Evolutionary conservation across 2,797 vertebrate genomes (phyloP).

Genomic region (Neomorphus geoffroyi): DNA sequence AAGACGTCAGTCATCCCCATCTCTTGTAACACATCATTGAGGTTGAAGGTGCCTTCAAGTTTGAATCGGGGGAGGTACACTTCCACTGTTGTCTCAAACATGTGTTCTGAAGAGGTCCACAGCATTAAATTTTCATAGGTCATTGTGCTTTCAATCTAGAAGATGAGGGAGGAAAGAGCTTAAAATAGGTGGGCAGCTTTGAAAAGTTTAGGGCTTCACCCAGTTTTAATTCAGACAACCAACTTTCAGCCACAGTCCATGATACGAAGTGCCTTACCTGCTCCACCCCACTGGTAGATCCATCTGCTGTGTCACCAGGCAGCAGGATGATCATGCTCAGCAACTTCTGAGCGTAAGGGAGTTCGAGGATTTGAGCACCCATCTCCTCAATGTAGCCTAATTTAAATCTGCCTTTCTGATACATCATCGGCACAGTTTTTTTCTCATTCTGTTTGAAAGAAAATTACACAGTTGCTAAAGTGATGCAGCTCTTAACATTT

Average conservation of each 20-base stretch:
- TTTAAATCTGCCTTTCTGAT: slow-evolving; percentile 75
- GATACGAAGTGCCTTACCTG: slow-evolving; percentile 55
- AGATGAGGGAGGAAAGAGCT: not conserved
- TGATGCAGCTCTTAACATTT: not conserved
- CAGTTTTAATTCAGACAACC: not conserved
- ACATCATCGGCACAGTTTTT: slow-evolving; percentile 76
- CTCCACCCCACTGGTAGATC: slow-evolving; percentile 48
- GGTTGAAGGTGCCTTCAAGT: slow-evolving; percentile 83
- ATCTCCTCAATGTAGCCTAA: slow-evolving; percentile 49
- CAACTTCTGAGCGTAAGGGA: slow-evolving; percentile 65
- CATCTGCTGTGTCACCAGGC: slow-evolving; percentile 44
- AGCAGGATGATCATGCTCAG: slow-evolving; percentile 76
- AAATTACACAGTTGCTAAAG: not conserved
- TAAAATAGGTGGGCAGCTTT: not conserved
- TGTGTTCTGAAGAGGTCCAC: slow-evolving; percentile 65
- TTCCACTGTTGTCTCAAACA: slow-evolving; percentile 66
- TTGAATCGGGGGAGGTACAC: slow-evolving; percentile 89
- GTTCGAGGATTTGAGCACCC: slow-evolving; percentile 67
- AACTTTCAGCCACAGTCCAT: not conserved
- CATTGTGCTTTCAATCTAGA: slow-evolving; percentile 71
- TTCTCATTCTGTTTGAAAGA: slow-evolving; percentile 59
- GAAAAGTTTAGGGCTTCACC: not conserved
- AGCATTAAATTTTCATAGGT: slow-evolving; percentile 69
- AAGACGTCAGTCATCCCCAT: slow-evolving; percentile 90
- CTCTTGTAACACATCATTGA: slow-evolving; percentile 78